Conservation (phyloP, 1,140 invertebrate genomes). For the Zaprionus gabonicus region DNA sequence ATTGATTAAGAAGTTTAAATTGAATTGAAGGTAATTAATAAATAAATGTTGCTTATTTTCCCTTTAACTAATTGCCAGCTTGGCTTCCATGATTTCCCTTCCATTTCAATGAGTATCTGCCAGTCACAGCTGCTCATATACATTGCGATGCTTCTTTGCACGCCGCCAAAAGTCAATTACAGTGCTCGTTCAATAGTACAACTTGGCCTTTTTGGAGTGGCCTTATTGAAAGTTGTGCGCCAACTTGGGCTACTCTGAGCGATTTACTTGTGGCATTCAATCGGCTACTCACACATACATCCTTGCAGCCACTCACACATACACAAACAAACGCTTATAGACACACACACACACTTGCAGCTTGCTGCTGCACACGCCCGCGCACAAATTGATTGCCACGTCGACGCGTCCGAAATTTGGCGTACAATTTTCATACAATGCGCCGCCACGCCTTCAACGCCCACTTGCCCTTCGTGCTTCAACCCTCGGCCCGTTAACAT, state of each 20-base stretch:
- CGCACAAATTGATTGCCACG: slow-evolving; percentile 72
- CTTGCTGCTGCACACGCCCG: not conserved
- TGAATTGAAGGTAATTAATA: too few species aligned
- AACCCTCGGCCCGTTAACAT: not conserved
- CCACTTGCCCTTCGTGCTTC: too few species aligned
- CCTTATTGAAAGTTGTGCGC: slow-evolving; percentile 49
- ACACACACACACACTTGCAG: slow-evolving; percentile 23
- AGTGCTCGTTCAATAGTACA: not conserved
- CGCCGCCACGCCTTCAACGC: not conserved
- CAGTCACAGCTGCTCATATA: not conserved
- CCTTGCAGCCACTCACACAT: not conserved
- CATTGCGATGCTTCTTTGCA: not conserved
- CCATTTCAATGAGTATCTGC: not conserved
- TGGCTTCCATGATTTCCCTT: not conserved
- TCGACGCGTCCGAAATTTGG: slow-evolving; percentile 44
- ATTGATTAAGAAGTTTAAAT: too few species aligned
- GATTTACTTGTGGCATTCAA: slow-evolving; percentile 63
- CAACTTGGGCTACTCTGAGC: slow-evolving; percentile 37
- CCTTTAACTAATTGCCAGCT: too few species aligned
- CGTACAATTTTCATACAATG: slow-evolving; percentile 71
- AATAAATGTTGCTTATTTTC: too few species aligned
- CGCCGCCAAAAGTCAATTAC: slow-evolving; percentile 13
- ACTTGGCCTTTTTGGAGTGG: slow-evolving; percentile 3
- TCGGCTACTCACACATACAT: not conserved
- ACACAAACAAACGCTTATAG: not conserved